Base-by-base conservation (phyloP, 1,140 invertebrate genomes). In the Dendroctonus valens region DNA sequence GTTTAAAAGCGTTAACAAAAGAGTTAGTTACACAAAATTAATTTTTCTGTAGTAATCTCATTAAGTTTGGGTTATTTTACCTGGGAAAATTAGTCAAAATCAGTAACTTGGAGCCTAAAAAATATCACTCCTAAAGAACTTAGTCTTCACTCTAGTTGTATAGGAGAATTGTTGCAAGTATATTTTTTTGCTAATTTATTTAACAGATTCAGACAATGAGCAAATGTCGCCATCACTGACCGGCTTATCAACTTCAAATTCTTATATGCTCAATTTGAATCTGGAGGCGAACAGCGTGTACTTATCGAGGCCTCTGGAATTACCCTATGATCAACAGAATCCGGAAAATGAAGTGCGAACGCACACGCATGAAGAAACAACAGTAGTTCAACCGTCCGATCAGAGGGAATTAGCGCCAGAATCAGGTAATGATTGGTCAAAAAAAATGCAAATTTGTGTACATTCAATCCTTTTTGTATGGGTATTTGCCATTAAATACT, bases 191-290 rank as follows among this genome's bases (percentile, higher is more conserved):
- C 12, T 46, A n/a, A 12, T 63, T 51, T 51, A 26, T 26, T 8
- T 54, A 76, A 50, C 59, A 84, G 84, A 85, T 79, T 85, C 82
- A 0, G 84, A 85, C 73, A 82, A 76, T 59, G 84, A 85, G 71
- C 80, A 79, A 70, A 72, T 76, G 53, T 76, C 75, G 7, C 72
- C 74, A 12, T 59, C 72, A 8, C 68, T 69, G 8, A 71, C 75
- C 42, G 79, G 79, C 59, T 71, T 86, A n/a, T 82, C 82, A 40
- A 85, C 85, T 2, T 83, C 80, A 67, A 87, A 86, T 0, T 85
- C 84, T 41, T 89, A 86, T 75, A 87, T 85, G 68, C 74, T 89
- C 14, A 85, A 89, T 79, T 77, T 89, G 64, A 87, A 89, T 74
- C 70, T 89, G 6, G 82, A 85, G 74, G 84, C 86, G 3, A 87